Base-by-base conservation (phyloP, 2,888 invertebrate species). In the Anorthoa munda region DNA sequence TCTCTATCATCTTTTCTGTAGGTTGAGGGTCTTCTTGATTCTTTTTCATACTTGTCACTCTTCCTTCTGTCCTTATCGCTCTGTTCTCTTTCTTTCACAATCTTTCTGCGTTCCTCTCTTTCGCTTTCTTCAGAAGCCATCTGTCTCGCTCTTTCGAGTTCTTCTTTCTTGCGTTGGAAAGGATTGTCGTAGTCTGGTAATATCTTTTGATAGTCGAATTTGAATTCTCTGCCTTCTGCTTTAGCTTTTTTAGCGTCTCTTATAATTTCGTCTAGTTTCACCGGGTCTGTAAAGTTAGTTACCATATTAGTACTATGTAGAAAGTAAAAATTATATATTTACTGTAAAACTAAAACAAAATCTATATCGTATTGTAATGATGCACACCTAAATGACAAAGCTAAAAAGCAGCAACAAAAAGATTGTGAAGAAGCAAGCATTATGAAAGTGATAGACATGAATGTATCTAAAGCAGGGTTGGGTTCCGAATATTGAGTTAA, bases 111-210 rank as follows among this genome's bases (percentile, higher is more conserved):
- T 31, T 65, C 39, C 15, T 82, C 85, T 59, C 72, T 79, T 18
- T 82, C 85, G 12, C 72, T 67, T 50, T 91, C 90, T 63, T 90
- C 90, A 45, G 84, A 84, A 51, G 84, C 85, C 64, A 73, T 56
- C 66, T 84, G 90, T 60, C 81, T 90, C 18, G 81, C 67, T 4
- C 81, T 83, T 18, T 89, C 87, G 0, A 61, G 21, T 15, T 90
- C 90, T 2, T 93, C 92, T 84, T 89, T 93, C 76, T 94, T 95
- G 21, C 94, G 90, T 91, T 95, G 95, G 78, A 96, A 96, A 0
- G 96, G 96, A 74, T 96, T 96, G 66, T 95, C 95, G 68, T 96
- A 96, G 60, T 93, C 93, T 0, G 96, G 96, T 51, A 95, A 87
- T 12, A 95, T 80, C 72, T 95, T 96, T 50, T 94, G 92, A 79